Base-by-base conservation (phyloP, 1,140 invertebrate species). In the Meteorus sp. region DNA sequence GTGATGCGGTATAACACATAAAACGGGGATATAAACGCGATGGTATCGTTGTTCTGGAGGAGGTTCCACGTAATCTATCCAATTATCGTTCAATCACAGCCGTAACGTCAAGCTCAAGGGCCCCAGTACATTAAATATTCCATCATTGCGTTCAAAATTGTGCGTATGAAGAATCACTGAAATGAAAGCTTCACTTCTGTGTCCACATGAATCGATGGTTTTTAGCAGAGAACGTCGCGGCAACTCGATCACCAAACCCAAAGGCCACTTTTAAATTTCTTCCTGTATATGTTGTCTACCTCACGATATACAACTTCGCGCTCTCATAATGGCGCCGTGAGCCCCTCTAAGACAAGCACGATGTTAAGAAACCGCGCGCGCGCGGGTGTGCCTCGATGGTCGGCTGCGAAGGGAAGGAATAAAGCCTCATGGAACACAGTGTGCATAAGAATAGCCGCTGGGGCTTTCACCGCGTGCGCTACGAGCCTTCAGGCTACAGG, bases 21-120 rank as follows among this genome's bases (percentile, higher is more conserved):
- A 71, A 68, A 74, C 64, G 62, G 62, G 64, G 67, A 70, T 68
- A 74, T 68, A 73, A 77, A 63, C 59, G 66, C 63, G 75, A 78
- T 78, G 65, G 60, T 76, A 78, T 78, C 74, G 63, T 60, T 56
- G 65, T 65, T n/a, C n/a, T 67, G 69, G 63, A 73, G 73, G 71
- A 73, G 71, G 70, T 72, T 74, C 70, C 68, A 71, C 72, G 68
- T 76, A 77, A 78, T 78, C 77, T 79, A 76, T 76, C 73, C 73
- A 76, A 76, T 79, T 79, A 79, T 79, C 77, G 68, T 75, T 70
- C 65, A 74, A 79, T 79, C 75, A 72, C 68, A 74, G 64, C 56
- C 64, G 64, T 70, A 68, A 56, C 33, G 53, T 19, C 58, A 31
- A 48, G 41, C 57, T 58, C 51, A 29, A 48, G 56, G 29, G 22